These are phyloP conservation scores for Cephus rjabovi DNA, from an alignment of 2,888 invertebrate genomes.

Conservation along the genomic window DNA sequence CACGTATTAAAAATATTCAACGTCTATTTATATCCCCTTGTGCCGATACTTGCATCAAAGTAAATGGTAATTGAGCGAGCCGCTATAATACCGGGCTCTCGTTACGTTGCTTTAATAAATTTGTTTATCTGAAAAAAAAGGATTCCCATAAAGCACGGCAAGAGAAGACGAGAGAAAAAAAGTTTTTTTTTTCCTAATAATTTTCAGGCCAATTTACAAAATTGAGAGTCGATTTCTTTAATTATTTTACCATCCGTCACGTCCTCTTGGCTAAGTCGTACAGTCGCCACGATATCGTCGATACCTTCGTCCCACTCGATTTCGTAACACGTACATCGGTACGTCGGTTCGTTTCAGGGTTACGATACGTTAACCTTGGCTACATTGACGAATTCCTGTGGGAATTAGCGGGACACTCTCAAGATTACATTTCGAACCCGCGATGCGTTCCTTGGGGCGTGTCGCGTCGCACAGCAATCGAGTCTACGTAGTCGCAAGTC, in stretches of 20 bases:
- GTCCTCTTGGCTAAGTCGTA: not conserved
- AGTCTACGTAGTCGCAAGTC: not conserved
- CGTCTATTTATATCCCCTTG: not conserved
- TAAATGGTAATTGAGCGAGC: not conserved
- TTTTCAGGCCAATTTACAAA: too few species aligned
- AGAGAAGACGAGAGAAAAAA: too few species aligned
- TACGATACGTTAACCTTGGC: conserved; percentile 2
- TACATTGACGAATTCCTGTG: conserved; percentile 45
- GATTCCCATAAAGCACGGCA: too few species aligned
- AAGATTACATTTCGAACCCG: conserved; percentile 45
- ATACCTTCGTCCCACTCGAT: too few species aligned
- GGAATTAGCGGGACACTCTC: conserved; percentile 55
- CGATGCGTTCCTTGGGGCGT: not conserved
- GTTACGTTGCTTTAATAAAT: not conserved
- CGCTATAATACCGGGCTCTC: not conserved
- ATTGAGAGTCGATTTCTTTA: not conserved
- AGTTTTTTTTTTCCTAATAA: too few species aligned
- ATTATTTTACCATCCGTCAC: not conserved
- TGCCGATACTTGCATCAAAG: not conserved
- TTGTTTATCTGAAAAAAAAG: not conserved
- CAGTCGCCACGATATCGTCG: not conserved
- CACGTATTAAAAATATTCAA: not conserved
- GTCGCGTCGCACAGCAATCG: not conserved
- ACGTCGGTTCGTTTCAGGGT: not conserved
- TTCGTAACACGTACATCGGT: not conserved